Evolutionary conservation across 2,113 vertebrate genomes (phyloP).

Genomic region (Sylvia atricapilla): DNA sequence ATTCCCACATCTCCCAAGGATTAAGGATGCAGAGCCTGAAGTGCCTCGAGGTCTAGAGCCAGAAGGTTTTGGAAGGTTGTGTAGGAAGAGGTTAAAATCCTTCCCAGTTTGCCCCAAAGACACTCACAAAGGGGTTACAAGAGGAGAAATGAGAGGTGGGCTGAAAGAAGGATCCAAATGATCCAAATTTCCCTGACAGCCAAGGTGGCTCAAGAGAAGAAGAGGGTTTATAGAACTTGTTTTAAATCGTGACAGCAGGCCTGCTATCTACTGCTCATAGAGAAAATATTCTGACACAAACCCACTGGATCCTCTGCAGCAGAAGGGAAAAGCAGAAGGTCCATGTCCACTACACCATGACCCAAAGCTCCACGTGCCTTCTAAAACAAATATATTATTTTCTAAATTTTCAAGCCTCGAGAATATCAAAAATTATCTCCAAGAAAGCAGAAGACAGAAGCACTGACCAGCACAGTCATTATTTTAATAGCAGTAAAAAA

Average conservation of each 20-base stretch:
- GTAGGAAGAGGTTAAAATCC: background rate
- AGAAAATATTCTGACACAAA: background rate
- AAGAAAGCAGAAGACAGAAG: background rate
- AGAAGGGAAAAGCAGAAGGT: background rate
- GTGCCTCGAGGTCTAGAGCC: background rate
- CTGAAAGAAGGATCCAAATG: background rate
- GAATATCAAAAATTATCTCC: background rate
- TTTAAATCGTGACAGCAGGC: background rate
- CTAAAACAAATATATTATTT: background rate
- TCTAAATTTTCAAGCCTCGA: background rate
- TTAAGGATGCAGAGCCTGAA: slow-evolving; percentile 5
- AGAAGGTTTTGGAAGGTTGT: background rate
- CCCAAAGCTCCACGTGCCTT: background rate
- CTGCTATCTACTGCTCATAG: accelerated
- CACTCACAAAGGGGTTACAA: background rate
- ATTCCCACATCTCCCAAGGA: slow-evolving; percentile 54
- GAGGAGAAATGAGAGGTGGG: background rate
- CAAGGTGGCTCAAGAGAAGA: background rate
- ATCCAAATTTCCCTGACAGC: background rate
- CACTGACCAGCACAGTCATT: background rate
- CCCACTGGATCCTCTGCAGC: background rate
- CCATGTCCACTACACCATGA: background rate
- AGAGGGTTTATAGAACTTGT: background rate
- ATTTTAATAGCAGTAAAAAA: background rate
- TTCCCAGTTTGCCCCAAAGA: background rate